A percentile compares a stretch with the other conserved stretches of the same genome.
Conservation (phyloP, 2,888 invertebrate genomes). For the Drosophila recens region DNA sequence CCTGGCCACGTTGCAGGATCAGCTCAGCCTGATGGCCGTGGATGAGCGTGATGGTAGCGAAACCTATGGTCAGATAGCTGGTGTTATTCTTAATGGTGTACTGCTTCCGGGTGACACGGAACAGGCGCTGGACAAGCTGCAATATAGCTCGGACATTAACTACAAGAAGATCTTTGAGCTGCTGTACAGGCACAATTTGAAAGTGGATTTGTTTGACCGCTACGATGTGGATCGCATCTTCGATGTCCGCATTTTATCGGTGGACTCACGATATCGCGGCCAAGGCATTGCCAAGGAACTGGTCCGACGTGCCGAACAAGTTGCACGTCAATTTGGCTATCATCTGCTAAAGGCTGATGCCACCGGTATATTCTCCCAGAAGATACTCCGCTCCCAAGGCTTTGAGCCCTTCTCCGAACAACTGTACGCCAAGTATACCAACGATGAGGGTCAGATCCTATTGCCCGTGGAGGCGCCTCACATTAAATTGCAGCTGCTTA, state of each 20-base stretch:
- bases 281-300: constrained; percentile 91
- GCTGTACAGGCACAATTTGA: constrained; percentile 89
- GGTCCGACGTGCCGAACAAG: constrained; percentile 88
- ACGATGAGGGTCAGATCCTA: constrained; percentile 87
- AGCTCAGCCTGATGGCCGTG: constrained; percentile 90
- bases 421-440: constrained; percentile 89
- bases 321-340: constrained; percentile 88
- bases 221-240: constrained; percentile 90
- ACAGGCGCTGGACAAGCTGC: constrained; percentile 89
- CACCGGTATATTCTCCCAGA: constrained; percentile 92
- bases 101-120: constrained; percentile 90
- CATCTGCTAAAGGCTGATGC: constrained; percentile 93
- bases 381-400: constrained; percentile 89
- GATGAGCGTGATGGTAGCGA: constrained; percentile 80
- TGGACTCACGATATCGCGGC: constrained; percentile 89
- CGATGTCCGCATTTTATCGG: constrained; percentile 93
- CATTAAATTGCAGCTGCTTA: constrained; percentile 90
- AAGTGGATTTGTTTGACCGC: constrained; percentile 89
- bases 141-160: constrained; percentile 88
- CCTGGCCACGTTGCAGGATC: constrained; percentile 90
- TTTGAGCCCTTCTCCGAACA: constrained; percentile 89
- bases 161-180: constrained; percentile 92
- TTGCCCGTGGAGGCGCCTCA: constrained; percentile 89
- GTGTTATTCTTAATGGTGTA: constrained; percentile 92
- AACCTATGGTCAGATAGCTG: constrained; percentile 89